phyloP scores from a whole-genome alignment of 1,140 invertebrate genomes.

The Chionoecetes opilio region DNA sequence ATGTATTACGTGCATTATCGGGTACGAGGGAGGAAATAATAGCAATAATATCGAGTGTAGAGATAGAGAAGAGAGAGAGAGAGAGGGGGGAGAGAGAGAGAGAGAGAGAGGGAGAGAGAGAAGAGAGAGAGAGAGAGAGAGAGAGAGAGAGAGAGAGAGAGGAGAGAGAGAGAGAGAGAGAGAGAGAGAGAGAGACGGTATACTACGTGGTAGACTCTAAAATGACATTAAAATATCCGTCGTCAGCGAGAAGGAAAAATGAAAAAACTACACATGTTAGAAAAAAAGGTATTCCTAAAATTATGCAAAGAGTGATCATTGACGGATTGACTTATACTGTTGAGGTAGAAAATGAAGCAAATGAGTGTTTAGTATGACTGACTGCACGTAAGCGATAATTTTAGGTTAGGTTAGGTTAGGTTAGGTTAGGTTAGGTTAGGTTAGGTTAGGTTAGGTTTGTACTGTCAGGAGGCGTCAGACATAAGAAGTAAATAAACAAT shows the following conservation, averaged over 20 bases:
- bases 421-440: no score
- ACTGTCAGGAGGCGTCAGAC: no score
- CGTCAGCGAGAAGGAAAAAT: not conserved
- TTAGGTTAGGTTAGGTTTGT: no score
- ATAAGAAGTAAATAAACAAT: no score
- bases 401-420: no score
- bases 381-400: no score
- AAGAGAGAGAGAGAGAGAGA: slow-evolving; percentile 37
- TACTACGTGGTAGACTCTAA: no score
- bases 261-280: not conserved
- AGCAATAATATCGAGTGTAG: not conserved
- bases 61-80: not conserved
- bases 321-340: not conserved
- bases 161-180: not conserved
- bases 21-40: not conserved
- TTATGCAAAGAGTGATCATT: not conserved
- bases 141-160: not conserved
- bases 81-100: not conserved
- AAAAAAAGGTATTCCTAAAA: not conserved
- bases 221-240: no score
- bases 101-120: slow-evolving; percentile 25
- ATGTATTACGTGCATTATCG: not conserved
- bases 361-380: no score
- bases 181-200: not conserved
- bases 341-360: not conserved